Evolutionary conservation across 2,113 vertebrate genomes (phyloP).

Genomic region (Willisornis vidua): DNA sequence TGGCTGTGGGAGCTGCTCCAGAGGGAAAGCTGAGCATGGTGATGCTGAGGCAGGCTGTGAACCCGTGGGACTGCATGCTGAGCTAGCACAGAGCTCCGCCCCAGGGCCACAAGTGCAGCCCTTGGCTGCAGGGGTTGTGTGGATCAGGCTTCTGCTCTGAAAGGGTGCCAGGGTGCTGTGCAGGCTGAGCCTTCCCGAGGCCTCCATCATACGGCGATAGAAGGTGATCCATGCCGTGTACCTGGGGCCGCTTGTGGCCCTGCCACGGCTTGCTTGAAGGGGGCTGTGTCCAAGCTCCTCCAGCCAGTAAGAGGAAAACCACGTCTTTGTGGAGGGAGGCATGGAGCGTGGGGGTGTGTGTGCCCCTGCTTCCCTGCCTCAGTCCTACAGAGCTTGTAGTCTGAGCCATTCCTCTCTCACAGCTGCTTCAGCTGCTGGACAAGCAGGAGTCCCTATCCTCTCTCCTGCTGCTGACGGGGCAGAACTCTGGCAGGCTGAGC

Average conservation of each 20-base stretch:
- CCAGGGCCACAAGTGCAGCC: rapidly evolving
- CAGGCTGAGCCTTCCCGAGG: background rate
- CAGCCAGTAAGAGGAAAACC: background rate
- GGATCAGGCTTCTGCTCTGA: background rate
- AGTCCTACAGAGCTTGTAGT: background rate
- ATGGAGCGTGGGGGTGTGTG: background rate
- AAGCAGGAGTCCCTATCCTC: background rate
- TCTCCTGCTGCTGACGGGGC: background rate
- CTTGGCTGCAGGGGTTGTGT: background rate
- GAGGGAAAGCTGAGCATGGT: background rate
- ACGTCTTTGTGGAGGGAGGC: background rate
- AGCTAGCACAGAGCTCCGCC: background rate
- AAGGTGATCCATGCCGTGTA: background rate
- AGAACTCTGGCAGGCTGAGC: background rate
- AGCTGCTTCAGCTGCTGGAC: background rate
- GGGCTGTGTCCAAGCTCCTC: background rate
- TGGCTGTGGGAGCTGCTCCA: background rate
- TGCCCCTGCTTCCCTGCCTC: background rate
- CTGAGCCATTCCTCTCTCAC: slow-evolving; percentile 17
- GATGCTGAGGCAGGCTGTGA: background rate
- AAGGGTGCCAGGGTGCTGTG: background rate
- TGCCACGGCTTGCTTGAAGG: background rate
- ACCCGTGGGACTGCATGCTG: background rate
- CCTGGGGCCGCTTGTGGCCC: background rate
- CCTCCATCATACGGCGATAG: background rate